phyloP scores from a whole-genome alignment of 1,140 invertebrate species.

The Coboldia fuscipes region DNA sequence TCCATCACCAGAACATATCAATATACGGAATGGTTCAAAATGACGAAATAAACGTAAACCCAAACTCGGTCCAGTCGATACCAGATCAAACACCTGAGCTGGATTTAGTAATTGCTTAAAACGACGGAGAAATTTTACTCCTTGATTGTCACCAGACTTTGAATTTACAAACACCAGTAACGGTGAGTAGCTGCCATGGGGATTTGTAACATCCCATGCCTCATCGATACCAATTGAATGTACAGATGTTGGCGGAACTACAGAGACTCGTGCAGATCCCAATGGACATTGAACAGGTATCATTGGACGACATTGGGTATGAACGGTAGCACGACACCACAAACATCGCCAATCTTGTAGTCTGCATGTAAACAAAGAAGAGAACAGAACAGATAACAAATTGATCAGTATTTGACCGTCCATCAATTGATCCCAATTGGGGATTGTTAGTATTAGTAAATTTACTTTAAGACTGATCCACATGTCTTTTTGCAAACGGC shows the following conservation, averaged over 20 bases:
- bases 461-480: constrained; percentile 79
- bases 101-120: constrained; percentile 94
- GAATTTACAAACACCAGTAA: constrained; percentile 93
- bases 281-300: constrained; percentile 56
- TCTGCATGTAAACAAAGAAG: no score
- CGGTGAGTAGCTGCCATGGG: constrained; percentile 43
- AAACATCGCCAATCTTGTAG: constrained; percentile 91
- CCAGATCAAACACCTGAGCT: constrained; percentile 93
- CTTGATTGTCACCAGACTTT: constrained; percentile 93
- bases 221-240: constrained; percentile 78
- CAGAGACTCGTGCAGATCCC: constrained; percentile 69
- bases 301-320: constrained; percentile 63
- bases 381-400: constrained; percentile 4
- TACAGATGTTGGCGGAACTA: constrained; percentile 79
- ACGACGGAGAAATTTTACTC: constrained; percentile 83
- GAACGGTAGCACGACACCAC: constrained; percentile 86
- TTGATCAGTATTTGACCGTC: neutral
- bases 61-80: constrained; percentile 62
- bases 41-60: constrained; percentile 73
- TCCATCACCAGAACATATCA: constrained; percentile 85
- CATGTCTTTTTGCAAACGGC: constrained; percentile 89
- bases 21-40: constrained; percentile 76
- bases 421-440: constrained; percentile 3
- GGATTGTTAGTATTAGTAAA: no score
- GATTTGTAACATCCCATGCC: constrained; percentile 70